A percentile compares a stretch with the other conserved stretches of the same genome.
These are phyloP conservation scores for Anastatus disparis DNA, from an alignment of 1,140 invertebrate genomes.

Conservation along the genomic window DNA sequence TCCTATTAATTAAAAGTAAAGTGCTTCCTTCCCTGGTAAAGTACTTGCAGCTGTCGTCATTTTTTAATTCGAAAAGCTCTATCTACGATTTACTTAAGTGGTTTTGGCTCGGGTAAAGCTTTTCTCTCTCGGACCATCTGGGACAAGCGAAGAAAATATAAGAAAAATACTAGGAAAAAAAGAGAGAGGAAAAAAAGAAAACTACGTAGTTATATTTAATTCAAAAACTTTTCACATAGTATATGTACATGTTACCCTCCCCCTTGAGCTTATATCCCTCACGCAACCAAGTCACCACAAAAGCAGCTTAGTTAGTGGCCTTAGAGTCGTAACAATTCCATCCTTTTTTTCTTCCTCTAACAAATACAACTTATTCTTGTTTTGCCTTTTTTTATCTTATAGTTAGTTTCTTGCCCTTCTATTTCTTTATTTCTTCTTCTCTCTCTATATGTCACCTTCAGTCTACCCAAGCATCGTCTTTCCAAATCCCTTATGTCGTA, in stretches of 20 bases:
- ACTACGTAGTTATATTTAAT: constrained; percentile 5
- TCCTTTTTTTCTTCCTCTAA: constrained; percentile 6
- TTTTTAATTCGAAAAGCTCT: constrained; percentile 1
- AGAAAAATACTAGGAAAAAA: no score
- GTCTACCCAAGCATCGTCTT: constrained; percentile 35
- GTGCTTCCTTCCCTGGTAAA: not conserved
- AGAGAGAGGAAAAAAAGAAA: no score
- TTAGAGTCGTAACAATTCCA: not conserved
- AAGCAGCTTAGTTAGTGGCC: constrained; percentile 11
- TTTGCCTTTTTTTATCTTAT: constrained; percentile 14
- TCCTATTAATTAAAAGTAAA: constrained; percentile 3
- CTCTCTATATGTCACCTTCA: constrained; percentile 16
- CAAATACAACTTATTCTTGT: not conserved
- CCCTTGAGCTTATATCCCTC: not conserved
- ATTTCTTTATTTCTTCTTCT: constrained; percentile 44
- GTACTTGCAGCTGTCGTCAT: constrained; percentile 7
- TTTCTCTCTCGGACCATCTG: constrained; percentile 13
- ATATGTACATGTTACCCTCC: not conserved
- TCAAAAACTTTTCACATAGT: constrained; percentile 3
- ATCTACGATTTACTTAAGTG: constrained; percentile 21
- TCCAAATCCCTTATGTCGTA: no score
- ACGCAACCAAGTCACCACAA: not conserved
- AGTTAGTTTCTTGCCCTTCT: constrained; percentile 20
- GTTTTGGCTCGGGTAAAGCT: not conserved
- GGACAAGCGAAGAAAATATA: constrained; percentile 6